Base-by-base conservation (phyloP, 2,888 invertebrate species). In the Diloba caeruleocephala region DNA sequence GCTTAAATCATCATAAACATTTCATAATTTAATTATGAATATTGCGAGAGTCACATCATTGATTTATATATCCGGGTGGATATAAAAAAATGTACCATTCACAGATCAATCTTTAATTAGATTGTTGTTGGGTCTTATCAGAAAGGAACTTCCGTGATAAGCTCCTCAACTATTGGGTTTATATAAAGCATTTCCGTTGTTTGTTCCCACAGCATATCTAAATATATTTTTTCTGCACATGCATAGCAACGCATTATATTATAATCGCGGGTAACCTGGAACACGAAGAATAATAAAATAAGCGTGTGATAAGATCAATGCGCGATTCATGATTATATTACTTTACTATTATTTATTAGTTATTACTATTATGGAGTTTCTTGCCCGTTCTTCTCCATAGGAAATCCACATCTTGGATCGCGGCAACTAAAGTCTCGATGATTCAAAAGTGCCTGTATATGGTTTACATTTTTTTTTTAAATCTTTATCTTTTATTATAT, bases 1-100 rank as follows among this genome's bases (percentile, higher is more conserved):
- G 12, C 8, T 2, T 21, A 25, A 56, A 26, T 26, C 28, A 37
- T 42, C 29, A 42, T 1, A 29, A n/a, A 12, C 6, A 38, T 3
- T 31, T 26, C 57, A 42, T 60, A 63, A 63, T 36, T 57, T 49
- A 42, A 42, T 63, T 49, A 56, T 21, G 15, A 28, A 29, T 26
- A 39, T n/a, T 15, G 9, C 12, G 12, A 38, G 23, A 25, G 9
- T 12, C 17, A 19, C 28, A 39, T 48, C n/a, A 41, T 41, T 19
- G 2, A 19, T 25, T 43, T 19, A 25, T 1, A 37, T 17, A 42
- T 49, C 57, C 49, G 57, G 36, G 29, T 63, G 21, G 3, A 7
- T n/a, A 9, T 36, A n/a, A 25, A 2, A 12, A 21, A n/a, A n/a
- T n/a, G n/a, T n/a, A n/a, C n/a, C n/a, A n/a, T 2, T 6, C 4